Percentiles rank a stretch among this genome's conserved stretches.
phyloP scores from a whole-genome alignment of 2,888 invertebrate species.

The Cataglyphis altisquamis region DNA sequence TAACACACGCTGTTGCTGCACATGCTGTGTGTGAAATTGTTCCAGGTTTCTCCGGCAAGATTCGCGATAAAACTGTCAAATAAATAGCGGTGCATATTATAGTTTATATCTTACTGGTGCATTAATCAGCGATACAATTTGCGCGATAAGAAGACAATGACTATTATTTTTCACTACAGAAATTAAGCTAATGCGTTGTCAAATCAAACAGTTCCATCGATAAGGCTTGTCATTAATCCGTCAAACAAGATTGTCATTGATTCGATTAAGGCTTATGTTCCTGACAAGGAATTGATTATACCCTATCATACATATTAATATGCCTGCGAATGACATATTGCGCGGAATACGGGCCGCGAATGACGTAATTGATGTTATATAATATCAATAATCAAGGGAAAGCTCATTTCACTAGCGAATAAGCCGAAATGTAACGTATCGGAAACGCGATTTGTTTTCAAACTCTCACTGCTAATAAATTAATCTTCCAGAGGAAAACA shows the following conservation, averaged over 20 bases:
- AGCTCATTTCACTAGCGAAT: conserved; percentile 44
- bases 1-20: conserved; percentile 18
- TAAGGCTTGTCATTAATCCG: conserved; percentile 9
- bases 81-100: conserved; percentile 31
- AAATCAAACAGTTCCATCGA: conserved; percentile 11
- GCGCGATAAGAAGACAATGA: not conserved
- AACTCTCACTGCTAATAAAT: not conserved
- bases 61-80: conserved; percentile 35
- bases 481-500: not conserved
- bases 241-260: conserved; percentile 2
- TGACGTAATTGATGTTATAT: conserved; percentile 50
- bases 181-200: not conserved
- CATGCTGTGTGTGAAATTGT: conserved; percentile 34
- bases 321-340: conserved; percentile 46
- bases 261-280: conserved; percentile 23
- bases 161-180: not conserved
- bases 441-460: not conserved
- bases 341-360: conserved; percentile 33
- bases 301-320: conserved; percentile 40
- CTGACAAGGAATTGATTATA: conserved; percentile 42
- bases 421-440: conserved; percentile 1
- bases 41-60: conserved; percentile 39
- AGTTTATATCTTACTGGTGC: conserved; percentile 28
- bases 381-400: conserved; percentile 22
- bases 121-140: conserved; percentile 1